Base-by-base conservation (phyloP, 2,797 vertebrate genomes). In the Oreochromis grahami region DNA sequence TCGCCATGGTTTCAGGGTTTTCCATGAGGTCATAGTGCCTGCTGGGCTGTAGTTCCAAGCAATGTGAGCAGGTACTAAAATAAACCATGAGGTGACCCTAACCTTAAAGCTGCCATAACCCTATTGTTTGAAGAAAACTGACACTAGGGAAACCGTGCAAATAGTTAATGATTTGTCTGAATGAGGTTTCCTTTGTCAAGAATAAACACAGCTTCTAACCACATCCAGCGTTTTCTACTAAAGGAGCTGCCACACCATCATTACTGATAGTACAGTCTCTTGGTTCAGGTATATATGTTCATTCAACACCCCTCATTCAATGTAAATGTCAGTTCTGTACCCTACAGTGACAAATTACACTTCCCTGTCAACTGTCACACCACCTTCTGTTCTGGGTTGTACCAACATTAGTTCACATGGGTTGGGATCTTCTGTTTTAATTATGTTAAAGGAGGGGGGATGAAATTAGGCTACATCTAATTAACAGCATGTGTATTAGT, bases 401-500 rank as follows among this genome's bases (percentile, higher is more conserved):
- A 96, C 94, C 95, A 96, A 96, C 94, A 94, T 96, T 95, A 96
- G 96, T 96, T 96, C 96, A 96, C 94, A 93, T 89, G 91, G 96
- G 95, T 96, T 96, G 91, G 93, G 92, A 93, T 96, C 93, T 96
- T 93, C 84, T 96, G 77, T 96, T 96, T 97, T 97, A 97, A 97
- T 97, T 96, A 97, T 93, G 94, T 97, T 96, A 96, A 96, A 80
- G 82, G 52, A 36, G 63, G 65, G 78, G 77, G 58, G 94, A 96
- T 95, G 95, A 97, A 96, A 97, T 97, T 97, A 97, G 96, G 93
- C 96, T 93, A 94, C 96, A 97, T 97, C 96, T 97, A 98, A 98
- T 97, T 98, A 98, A 96, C 96, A 96, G 96, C 96, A 97, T 97
- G 96, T 98, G 97, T 97, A 97, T 97, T 97, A 97, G 97, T 97